A percentile compares a stretch with the other conserved stretches of the same genome.
Conservation (phyloP, 2,797 vertebrate species). For the Sphenodon punctatus region DNA sequence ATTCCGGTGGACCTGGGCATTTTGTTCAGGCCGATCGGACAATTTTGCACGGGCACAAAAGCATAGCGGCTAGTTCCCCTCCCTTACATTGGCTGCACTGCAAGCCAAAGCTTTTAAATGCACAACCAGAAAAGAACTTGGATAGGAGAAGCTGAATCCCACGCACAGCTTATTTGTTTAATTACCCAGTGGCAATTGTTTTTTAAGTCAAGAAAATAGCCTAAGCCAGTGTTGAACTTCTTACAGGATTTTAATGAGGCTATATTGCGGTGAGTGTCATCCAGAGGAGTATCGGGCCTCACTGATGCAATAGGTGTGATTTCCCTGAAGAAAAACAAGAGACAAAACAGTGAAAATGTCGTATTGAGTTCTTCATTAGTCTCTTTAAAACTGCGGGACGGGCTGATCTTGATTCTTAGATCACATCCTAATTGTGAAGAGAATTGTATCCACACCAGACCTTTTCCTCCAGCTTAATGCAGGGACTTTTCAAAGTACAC, state of each 20-base stretch:
- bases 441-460: slow-evolving; percentile 19
- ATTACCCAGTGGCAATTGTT: too few relatives aligned
- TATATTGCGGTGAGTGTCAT: slow-evolving; percentile 52
- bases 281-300: slow-evolving; percentile 10
- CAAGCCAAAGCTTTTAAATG: slow-evolving; percentile 11
- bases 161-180: slow-evolving; percentile 28
- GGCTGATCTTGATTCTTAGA: slow-evolving; percentile 44
- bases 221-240: not conserved
- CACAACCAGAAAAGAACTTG: slow-evolving; percentile 30
- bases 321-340: slow-evolving; percentile 40
- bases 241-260: slow-evolving; percentile 54
- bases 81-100: slow-evolving; percentile 2
- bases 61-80: too few relatives aligned
- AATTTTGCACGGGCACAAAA: too few relatives aligned
- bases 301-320: slow-evolving; percentile 12
- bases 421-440: slow-evolving; percentile 31
- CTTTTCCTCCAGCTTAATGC: slow-evolving; percentile 41
- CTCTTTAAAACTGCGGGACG: slow-evolving; percentile 31
- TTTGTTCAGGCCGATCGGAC: too few relatives aligned
- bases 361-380: slow-evolving; percentile 34
- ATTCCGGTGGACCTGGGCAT: too few relatives aligned
- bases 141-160: slow-evolving; percentile 22
- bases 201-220: not conserved
- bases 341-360: slow-evolving; percentile 27
- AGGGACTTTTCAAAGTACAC: slow-evolving; percentile 28